Evolutionary conservation across 2,113 vertebrate genomes (phyloP), one percentile per base, ranked within the genome.

Genomic region (Cygnus buccinator): DNA sequence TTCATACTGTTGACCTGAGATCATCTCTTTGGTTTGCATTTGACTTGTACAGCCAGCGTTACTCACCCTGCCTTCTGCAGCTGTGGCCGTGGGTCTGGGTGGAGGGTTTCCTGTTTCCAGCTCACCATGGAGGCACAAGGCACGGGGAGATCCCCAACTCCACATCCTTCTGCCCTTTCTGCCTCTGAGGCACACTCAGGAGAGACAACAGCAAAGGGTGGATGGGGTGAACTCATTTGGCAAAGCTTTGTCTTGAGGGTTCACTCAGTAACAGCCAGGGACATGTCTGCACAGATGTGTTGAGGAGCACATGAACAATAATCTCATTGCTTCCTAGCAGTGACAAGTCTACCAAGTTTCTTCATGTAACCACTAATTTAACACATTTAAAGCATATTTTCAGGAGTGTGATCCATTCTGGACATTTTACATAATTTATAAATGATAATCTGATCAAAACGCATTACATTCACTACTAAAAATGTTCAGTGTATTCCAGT

Each of bases 61-160:
- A 62, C 39, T 55, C 33, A 7, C 21, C 55, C 10, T 74, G 46
- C 41, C 20, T 58, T 70, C 19, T 70, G 21, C 16, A 50, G 31
- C 37, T 52, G 11, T 15, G 25, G 6, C 31, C 50, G 19, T 39
- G 16, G 20, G 43, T 28, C 26, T 46, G 16, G 7, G 22, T 13
- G 28, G 29, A 54, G 9, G 10, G 28, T 44, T 33, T 25, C 13
- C 31, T 16, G 4, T 39, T 15, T 61, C 33, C 23, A 46, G 28
- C 58, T 70, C 2, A 2, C 35, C 31, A 13, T 23, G 17, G 19
- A 8, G 28, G 13, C 13, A 10, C 35, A 26, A 0, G 1, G 7
- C 16, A 44, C 22, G 16, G 57, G 33, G 18, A 57, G 31, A 25
- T 18, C 26, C 7, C n/a, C 78, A 39, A 35, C 21, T 61, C 44